These are phyloP conservation scores for Lasiommata megera DNA, from an alignment of 2,888 invertebrate species.

Conservation along the genomic window DNA sequence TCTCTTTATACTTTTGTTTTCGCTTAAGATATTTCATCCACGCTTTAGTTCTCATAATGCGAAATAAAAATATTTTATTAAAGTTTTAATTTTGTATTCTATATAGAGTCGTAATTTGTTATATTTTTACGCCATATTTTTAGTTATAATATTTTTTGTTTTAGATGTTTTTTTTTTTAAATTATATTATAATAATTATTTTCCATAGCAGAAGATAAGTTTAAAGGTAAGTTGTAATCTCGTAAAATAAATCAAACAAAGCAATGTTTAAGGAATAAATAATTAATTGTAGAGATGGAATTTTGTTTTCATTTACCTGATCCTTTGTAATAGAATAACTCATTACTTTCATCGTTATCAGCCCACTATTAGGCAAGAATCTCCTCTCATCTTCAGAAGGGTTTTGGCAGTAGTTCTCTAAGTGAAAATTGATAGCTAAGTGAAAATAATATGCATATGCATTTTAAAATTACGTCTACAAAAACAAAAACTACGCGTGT, in stretches of 20 bases:
- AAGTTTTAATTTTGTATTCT: not conserved
- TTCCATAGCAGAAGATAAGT: not conserved
- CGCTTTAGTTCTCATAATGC: too few species aligned
- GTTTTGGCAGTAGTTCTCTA: too few species aligned
- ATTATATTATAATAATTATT: not conserved
- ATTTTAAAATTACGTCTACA: too few species aligned
- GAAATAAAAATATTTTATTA: not conserved
- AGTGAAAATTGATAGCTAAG: too few species aligned
- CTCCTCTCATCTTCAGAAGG: too few species aligned
- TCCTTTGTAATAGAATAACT: too few species aligned
- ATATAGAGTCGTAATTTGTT: slow-evolving; percentile 6
- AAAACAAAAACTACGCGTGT: too few species aligned
- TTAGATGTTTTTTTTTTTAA: slow-evolving; percentile 2
- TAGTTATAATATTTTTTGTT: not conserved
- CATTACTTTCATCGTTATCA: too few species aligned
- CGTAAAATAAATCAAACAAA: slow-evolving; percentile 18
- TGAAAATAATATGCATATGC: too few species aligned
- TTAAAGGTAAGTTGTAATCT: slow-evolving; percentile 17
- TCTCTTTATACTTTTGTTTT: too few species aligned
- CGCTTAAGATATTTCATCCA: too few species aligned
- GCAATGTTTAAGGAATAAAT: slow-evolving; percentile 25
- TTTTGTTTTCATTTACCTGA: slow-evolving; percentile 4
- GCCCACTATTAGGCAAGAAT: too few species aligned
- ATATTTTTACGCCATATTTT: slow-evolving; percentile 20
- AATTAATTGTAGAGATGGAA: slow-evolving; percentile 21